phyloP scores from a whole-genome alignment of 2,797 vertebrate species.

The Coccyzus lansbergi region DNA sequence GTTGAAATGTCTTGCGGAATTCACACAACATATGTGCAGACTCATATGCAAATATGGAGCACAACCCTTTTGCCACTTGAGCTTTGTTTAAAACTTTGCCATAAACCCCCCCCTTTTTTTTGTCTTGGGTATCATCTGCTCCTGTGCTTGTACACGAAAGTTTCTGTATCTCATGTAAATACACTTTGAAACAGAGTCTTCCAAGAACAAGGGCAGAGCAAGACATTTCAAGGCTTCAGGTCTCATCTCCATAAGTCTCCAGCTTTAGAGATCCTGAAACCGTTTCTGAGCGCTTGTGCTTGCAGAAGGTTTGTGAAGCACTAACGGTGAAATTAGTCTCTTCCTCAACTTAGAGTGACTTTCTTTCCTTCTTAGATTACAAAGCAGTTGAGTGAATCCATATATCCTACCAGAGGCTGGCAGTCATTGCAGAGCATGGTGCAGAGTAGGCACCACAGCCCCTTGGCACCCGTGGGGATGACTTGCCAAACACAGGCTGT shows the following conservation, averaged over 20 bases:
- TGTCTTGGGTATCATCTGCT: background rate
- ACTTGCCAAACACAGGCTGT: rapidly evolving
- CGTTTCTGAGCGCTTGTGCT: background rate
- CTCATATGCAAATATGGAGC: conserved; percentile 20
- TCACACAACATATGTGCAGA: conserved; percentile 60
- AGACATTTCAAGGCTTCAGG: background rate
- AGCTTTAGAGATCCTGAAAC: background rate
- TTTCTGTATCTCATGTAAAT: background rate
- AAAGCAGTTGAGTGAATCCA: rapidly evolving
- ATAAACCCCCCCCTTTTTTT: background rate
- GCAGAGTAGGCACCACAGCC: background rate
- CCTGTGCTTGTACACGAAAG: background rate
- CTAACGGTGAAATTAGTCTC: background rate
- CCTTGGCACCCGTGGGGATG: background rate
- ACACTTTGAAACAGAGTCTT: background rate
- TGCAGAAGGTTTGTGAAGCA: background rate
- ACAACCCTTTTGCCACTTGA: conserved; percentile 41
- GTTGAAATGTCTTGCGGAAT: conserved; percentile 51
- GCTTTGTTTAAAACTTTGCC: conserved; percentile 36
- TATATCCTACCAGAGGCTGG: background rate
- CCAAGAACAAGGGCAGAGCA: background rate
- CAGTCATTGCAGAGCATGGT: rapidly evolving
- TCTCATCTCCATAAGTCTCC: background rate
- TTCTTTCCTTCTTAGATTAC: background rate
- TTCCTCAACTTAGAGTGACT: background rate